These are phyloP conservation scores for Mesocentrotus franciscanus DNA, from an alignment of 53 echinoderm and acorn worm genomes.

Conservation along the genomic window DNA sequence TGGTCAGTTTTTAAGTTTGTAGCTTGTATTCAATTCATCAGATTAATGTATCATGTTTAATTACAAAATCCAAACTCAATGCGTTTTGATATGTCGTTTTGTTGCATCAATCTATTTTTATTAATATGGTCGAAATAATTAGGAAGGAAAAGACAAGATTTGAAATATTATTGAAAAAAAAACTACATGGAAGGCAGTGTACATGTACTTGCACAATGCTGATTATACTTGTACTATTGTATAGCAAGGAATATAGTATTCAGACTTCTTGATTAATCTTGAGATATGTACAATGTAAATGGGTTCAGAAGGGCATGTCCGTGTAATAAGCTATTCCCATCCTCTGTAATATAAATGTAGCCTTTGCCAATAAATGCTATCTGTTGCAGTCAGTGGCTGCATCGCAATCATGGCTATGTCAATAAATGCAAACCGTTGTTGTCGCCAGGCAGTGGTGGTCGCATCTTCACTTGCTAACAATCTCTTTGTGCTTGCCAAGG, in stretches of 20 bases:
- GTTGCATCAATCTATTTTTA: no score
- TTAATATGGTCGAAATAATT: no score
- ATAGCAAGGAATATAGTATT: background rate
- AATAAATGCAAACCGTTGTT: slow-evolving; percentile 50
- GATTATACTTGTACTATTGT: background rate
- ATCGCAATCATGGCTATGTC: slow-evolving; percentile 60
- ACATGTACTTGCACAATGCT: no score
- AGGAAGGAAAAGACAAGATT: no score
- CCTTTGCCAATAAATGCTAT: background rate
- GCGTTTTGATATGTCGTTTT: no score
- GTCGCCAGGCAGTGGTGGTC: slow-evolving; percentile 65
- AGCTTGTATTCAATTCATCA: no score
- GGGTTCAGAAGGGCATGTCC: slow-evolving; percentile 9
- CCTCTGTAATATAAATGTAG: background rate
- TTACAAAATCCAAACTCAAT: no score
- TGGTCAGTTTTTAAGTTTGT: no score
- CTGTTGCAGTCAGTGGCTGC: background rate
- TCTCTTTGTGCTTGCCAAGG: slow-evolving; percentile 51
- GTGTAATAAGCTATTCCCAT: background rate
- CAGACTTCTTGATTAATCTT: background rate
- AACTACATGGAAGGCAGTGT: no score
- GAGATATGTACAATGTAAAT: slow-evolving; percentile 8
- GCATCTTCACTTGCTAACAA: slow-evolving; percentile 29
- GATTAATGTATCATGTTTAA: no score
- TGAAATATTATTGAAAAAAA: no score